phyloP scores from a whole-genome alignment of 2,888 invertebrate genomes.

The Lobophora halterata region DNA sequence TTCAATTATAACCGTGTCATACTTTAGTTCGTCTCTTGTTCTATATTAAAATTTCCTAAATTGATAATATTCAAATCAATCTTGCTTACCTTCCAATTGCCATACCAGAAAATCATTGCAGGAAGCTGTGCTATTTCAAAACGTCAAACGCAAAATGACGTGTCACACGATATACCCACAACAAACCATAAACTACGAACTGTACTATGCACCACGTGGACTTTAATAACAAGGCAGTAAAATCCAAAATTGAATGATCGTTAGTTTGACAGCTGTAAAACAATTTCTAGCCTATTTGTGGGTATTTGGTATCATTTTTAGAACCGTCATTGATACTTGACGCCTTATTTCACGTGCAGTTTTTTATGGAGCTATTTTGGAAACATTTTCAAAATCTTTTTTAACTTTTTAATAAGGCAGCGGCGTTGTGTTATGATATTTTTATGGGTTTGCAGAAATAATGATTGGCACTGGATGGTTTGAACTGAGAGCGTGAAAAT shows the following conservation, averaged over 20 bases:
- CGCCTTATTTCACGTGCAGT: constrained; percentile 51
- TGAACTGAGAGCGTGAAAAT: not conserved
- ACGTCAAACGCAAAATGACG: constrained; percentile 54
- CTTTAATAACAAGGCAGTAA: constrained; percentile 27
- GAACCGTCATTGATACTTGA: constrained; percentile 62
- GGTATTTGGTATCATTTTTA: constrained; percentile 52
- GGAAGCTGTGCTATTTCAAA: constrained; percentile 58
- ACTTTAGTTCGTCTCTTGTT: no score
- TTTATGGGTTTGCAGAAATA: constrained; percentile 24
- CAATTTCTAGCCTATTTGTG: constrained; percentile 32
- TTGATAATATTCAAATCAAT: constrained; percentile 16
- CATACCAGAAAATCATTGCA: constrained; percentile 34
- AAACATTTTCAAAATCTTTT: constrained; percentile 34
- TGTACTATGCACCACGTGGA: constrained; percentile 2
- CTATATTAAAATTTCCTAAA: no score
- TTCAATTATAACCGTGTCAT: no score
- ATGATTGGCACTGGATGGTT: constrained; percentile 16
- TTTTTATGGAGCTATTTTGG: constrained; percentile 44
- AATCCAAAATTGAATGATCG: constrained; percentile 31
- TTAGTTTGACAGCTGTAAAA: constrained; percentile 26
- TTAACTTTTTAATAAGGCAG: constrained; percentile 28
- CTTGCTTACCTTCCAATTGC: constrained; percentile 24
- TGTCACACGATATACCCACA: constrained; percentile 53
- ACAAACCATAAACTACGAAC: constrained; percentile 27
- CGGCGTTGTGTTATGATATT: constrained; percentile 22